These are phyloP conservation scores for Autographa gamma DNA, from an alignment of 2,888 invertebrate species.

Conservation along the genomic window DNA sequence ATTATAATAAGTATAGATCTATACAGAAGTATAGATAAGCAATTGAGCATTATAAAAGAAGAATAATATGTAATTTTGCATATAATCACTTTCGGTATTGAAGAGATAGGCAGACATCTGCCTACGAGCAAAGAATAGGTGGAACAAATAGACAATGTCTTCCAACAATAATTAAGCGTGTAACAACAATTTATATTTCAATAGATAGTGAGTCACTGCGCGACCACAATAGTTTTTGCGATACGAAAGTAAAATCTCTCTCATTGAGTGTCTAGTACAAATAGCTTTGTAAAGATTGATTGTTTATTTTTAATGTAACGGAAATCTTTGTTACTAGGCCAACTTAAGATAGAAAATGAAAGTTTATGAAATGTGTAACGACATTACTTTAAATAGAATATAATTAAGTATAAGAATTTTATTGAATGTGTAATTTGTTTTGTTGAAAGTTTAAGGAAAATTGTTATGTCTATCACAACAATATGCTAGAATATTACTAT, in stretches of 20 bases:
- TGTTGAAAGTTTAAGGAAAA: no score
- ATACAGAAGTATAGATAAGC: no score
- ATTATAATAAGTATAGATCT: no score
- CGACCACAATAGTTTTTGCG: conserved; percentile 1
- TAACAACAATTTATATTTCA: background rate
- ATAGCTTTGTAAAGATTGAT: background rate
- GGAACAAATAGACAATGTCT: background rate
- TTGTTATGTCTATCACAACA: no score
- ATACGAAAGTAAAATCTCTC: conserved; percentile 2
- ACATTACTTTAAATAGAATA: no score
- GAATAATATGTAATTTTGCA: no score
- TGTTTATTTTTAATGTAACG: background rate
- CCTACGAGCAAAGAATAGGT: background rate
- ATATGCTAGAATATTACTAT: no score
- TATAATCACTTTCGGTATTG: no score
- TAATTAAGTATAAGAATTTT: no score
- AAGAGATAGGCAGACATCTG: no score
- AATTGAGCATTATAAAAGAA: no score
- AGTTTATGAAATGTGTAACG: background rate
- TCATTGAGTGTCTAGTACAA: background rate
- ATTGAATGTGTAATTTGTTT: no score
- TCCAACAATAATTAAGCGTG: background rate
- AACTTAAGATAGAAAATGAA: background rate
- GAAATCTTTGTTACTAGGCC: background rate
- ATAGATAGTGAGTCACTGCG: background rate